Evolutionary conservation across 1,140 invertebrate species (phyloP).

Genomic region (Xylocopa sonorina): DNA sequence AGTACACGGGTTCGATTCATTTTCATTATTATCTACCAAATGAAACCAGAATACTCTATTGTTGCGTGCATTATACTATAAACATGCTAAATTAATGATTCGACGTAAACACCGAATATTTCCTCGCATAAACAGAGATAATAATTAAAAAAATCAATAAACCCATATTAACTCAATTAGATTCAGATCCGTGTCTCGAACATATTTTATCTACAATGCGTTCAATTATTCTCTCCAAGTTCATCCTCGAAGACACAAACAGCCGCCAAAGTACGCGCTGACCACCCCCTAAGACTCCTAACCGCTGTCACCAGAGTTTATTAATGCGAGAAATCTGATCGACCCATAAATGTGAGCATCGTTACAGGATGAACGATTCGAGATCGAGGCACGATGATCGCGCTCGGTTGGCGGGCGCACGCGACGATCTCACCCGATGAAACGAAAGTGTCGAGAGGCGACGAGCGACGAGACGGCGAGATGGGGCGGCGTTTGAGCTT

Average conservation of each 20-base stretch:
- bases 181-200: too few relatives aligned
- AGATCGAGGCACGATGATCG: conserved; percentile 1
- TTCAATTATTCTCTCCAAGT: too few relatives aligned
- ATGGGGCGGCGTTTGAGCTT: conserved; percentile 61
- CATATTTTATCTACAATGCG: too few relatives aligned
- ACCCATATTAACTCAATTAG: too few relatives aligned
- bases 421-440: conserved; percentile 28
- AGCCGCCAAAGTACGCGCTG: too few relatives aligned
- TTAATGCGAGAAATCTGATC: too few relatives aligned
- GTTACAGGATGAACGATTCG: too few relatives aligned
- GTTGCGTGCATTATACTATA: background rate
- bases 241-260: too few relatives aligned
- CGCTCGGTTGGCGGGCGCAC: background rate
- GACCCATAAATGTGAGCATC: conserved; percentile 23
- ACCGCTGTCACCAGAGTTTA: too few relatives aligned
- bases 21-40: too few relatives aligned
- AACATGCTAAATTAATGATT: background rate
- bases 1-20: background rate
- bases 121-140: background rate
- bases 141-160: too few relatives aligned
- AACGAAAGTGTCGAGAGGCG: conserved; percentile 50
- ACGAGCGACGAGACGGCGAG: conserved; percentile 41
- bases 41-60: background rate
- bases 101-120: background rate
- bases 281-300: too few relatives aligned